These are phyloP conservation scores for Tipula confusa DNA, from an alignment of 2,888 invertebrate species.

Conservation along the genomic window DNA sequence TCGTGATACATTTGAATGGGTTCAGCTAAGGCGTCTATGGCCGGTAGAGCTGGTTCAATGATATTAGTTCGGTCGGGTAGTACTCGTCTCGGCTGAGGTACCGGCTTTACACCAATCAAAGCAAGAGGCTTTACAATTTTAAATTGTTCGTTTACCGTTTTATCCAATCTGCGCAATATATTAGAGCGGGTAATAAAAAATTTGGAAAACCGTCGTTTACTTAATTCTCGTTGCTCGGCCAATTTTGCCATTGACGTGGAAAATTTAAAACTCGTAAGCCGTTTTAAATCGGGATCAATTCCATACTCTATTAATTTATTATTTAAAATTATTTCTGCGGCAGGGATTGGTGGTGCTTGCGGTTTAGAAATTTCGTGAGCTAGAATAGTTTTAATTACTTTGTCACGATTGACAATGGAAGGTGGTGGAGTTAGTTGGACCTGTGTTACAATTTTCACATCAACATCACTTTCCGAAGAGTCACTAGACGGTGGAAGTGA, in stretches of 20 bases:
- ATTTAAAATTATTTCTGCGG: neutral
- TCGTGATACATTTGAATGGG: neutral
- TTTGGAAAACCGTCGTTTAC: slow-evolving; percentile 39
- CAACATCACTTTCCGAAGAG: neutral
- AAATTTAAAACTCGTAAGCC: neutral
- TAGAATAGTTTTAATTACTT: neutral
- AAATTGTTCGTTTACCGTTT: slow-evolving; percentile 4
- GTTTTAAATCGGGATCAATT: neutral
- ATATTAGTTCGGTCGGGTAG: neutral
- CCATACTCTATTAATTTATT: neutral
- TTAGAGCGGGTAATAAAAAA: slow-evolving; percentile 44
- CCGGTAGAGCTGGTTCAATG: neutral
- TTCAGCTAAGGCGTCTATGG: neutral
- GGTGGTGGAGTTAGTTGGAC: neutral
- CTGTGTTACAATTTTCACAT: neutral
- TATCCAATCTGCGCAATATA: neutral
- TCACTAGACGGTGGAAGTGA: neutral
- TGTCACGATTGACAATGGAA: neutral
- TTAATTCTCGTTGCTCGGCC: slow-evolving; percentile 26
- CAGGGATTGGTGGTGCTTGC: neutral
- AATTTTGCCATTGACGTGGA: neutral
- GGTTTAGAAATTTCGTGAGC: neutral
- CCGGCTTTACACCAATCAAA: neutral
- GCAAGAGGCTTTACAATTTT: neutral
- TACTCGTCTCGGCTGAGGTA: neutral